Evolutionary conservation across 1,140 invertebrate genomes (phyloP), one percentile per base, ranked within the genome.

Genomic region (Coenobita brevimanus): DNA sequence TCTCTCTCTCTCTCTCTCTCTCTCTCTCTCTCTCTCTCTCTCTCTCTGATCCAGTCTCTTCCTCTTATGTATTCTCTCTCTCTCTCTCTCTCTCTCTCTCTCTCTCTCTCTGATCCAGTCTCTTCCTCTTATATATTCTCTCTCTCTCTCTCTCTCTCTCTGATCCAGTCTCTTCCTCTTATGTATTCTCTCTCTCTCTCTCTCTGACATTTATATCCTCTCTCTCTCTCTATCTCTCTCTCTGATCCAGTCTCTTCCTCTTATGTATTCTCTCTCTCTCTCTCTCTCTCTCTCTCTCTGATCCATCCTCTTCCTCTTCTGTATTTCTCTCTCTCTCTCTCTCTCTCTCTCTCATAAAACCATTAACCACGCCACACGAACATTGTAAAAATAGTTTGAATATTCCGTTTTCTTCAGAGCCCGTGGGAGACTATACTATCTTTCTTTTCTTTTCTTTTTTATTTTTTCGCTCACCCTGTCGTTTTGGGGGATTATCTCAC

Each of bases 211-310:
- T 57, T 10, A 10, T 57, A 57, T n/a, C n/a, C 54, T n/a, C n/a
- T n/a, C 54, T 57, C n/a, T 57, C 54, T n/a, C n/a, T 57, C n/a
- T 10, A 13, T 57, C 54, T 57, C 13, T 57, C n/a, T 57, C 54
- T n/a, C 54, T n/a, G 13, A 13, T n/a, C n/a, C 54, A 10, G 13
- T n/a, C 54, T 13, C n/a, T 57, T 57, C 54, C n/a, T 67, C 64
- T 67, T 67, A n/a, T 67, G 8, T n/a, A n/a, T 67, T 33, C 64
- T 67, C 30, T 67, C 30, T 67, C 64, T 24, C 64, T 67, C 30
- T 67, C 64, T 67, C n/a, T 67, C 30, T 67, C 30, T 67, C 64
- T 33, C 30, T 67, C 64, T 67, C 64, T 67, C 30, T 33, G 13
- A 13, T 57, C 54, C n/a, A 13, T 57, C n/a, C 30, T 33, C 30